These are phyloP conservation scores for Stichopus chloronotus DNA, from an alignment of 35 echinoderm and acorn worm species.

Conservation along the genomic window DNA sequence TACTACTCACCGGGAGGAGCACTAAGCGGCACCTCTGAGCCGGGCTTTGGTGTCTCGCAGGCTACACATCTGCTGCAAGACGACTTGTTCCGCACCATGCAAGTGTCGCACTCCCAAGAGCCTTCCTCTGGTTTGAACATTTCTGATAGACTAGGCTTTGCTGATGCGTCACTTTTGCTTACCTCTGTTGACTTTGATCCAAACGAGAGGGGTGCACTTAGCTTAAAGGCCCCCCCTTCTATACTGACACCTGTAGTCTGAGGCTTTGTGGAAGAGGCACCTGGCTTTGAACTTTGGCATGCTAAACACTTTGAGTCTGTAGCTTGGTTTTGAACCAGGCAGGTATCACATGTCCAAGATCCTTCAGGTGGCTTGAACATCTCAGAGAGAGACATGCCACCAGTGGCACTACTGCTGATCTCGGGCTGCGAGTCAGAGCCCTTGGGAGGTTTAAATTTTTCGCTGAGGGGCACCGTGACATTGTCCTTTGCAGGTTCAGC, in stretches of 20 bases:
- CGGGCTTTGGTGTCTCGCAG: conserved; percentile 82
- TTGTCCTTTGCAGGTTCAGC: neutral
- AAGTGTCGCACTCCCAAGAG: conserved; percentile 86
- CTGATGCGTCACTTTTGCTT: neutral
- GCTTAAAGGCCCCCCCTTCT: neutral
- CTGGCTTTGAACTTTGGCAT: conserved; percentile 55
- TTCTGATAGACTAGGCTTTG: conserved; percentile 45
- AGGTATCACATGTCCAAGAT: conserved; percentile 69
- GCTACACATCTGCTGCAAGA: conserved; percentile 78
- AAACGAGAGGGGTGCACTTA: neutral
- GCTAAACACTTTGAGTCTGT: conserved; percentile 51
- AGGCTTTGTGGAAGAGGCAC: neutral
- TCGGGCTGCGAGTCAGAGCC: conserved; percentile 43
- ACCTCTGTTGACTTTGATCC: neutral
- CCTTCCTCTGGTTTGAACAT: conserved; percentile 46
- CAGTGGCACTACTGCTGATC: neutral
- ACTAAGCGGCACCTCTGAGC: conserved; percentile 63
- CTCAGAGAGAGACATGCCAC: conserved; percentile 26
- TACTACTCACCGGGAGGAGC: conserved; percentile 78
- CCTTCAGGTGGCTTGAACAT: conserved; percentile 67
- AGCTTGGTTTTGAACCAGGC: conserved; percentile 51
- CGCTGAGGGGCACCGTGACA: conserved; percentile 24
- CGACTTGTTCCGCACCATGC: conserved; percentile 84
- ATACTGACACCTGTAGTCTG: conserved; percentile 2
- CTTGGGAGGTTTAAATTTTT: conserved; percentile 73